These are phyloP conservation scores for Euura saliciscinereae DNA, from an alignment of 1,140 invertebrate species.

Conservation along the genomic window DNA sequence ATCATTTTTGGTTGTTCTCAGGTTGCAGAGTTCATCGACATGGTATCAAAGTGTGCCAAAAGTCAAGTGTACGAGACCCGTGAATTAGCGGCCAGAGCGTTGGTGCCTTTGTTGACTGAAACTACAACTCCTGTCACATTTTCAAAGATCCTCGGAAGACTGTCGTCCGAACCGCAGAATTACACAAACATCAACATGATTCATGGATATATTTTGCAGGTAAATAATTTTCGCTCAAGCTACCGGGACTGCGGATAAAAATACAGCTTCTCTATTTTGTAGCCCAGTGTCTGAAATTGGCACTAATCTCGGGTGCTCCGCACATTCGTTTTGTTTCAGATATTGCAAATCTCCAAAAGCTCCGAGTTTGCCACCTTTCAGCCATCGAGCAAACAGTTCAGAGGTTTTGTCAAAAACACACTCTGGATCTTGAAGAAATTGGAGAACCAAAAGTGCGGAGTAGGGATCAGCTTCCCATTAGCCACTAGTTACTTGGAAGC, in stretches of 20 bases:
- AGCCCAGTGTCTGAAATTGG: no score
- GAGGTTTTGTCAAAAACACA: conserved; percentile 20
- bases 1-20: conserved; percentile 33
- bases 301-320: no score
- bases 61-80: conserved; percentile 69
- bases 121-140: conserved; percentile 40
- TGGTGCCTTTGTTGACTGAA: conserved; percentile 66
- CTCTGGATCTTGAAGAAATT: conserved; percentile 35
- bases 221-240: conserved; percentile 19
- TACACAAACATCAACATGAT: conserved; percentile 44
- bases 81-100: conserved; percentile 69
- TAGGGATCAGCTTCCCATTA: conserved; percentile 33
- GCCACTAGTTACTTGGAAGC: conserved; percentile 37
- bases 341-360: conserved; percentile 38
- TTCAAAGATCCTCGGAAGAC: conserved; percentile 40
- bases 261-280: no score
- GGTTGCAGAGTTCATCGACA: conserved; percentile 53
- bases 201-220: conserved; percentile 56
- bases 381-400: conserved; percentile 15
- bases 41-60: conserved; percentile 59
- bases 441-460: conserved; percentile 23
- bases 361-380: conserved; percentile 24
- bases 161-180: conserved; percentile 23
- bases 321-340: conserved; percentile 27
- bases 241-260: no score